Base-by-base conservation (phyloP, 2,888 invertebrate species). In the Ophioninae sp. region DNA sequence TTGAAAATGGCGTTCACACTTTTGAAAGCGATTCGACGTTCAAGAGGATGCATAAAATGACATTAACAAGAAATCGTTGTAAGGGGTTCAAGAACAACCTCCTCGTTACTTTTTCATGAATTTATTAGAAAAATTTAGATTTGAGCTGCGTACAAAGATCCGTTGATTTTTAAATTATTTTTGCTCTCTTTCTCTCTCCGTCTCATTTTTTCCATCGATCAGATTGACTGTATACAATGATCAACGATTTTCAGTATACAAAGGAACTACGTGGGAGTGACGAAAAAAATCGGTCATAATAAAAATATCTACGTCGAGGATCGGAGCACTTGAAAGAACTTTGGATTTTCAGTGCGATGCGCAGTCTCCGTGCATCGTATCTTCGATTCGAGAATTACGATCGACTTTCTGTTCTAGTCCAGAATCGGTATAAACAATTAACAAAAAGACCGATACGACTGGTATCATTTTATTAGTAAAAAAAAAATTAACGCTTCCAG, bases 41-140 rank as follows among this genome's bases (percentile, higher is more conserved):
- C 30, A 6, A 37, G 30, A 30, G 9, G 6, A 23, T 17, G 17
- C 10, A 64, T 64, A 37, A 30, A 23, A 30, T 30, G 64, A 51
- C 17, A 51, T 0, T 17, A n/a, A 9, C 10, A 10, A 22, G 13
- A 20, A 10, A 72, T 5, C 10, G 20, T 13, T 59, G 72, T n/a
- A 17, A 22, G 17, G 23, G 44, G 17, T 68, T 6, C 6, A 59
- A 73, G 23, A 20, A 73, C 0, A 63, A 63, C 44, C 59, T 39
- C 56, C 13, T 44, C 13, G 23, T 1, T 23, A 41, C 6, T 61
- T 71, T 74, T 74, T 76, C 67, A 82, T 79, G 78, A 51, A 58
- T 88, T 88, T 87, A 87, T 86, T 88, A 87, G 79, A 85, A 88
- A 88, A 89, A 89, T 87, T 88, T 87, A 86, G 82, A 87, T 88